A percentile compares a stretch with the other conserved stretches of the same genome.
Evolutionary conservation across 1,140 invertebrate genomes (phyloP).

Genomic region (Drosophila teissieri): DNA sequence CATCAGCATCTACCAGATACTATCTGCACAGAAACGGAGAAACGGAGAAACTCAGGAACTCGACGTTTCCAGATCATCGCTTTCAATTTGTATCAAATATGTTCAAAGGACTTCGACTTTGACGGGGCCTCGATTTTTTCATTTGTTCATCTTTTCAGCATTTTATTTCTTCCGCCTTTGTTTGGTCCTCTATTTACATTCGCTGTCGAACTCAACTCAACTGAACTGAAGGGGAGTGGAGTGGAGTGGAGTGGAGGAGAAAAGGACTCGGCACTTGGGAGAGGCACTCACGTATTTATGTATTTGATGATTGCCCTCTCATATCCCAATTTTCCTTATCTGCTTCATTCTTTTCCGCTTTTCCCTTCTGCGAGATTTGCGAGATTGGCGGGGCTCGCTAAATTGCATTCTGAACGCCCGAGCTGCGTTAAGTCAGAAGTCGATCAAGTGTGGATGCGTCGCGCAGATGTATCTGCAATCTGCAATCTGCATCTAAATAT

Average conservation of each 20-base stretch:
- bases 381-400: constrained; percentile 48
- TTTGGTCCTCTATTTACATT: constrained; percentile 33
- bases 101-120: constrained; percentile 64
- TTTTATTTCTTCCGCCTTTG: constrained; percentile 21
- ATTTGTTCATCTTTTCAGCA: constrained; percentile 4
- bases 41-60: constrained; percentile 32
- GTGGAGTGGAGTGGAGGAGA: not conserved
- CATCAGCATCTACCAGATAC: not conserved
- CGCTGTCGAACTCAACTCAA: not conserved
- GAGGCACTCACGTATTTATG: constrained; percentile 44
- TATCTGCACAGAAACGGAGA: constrained; percentile 1
- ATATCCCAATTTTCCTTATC: constrained; percentile 20
- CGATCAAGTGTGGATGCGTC: constrained; percentile 68
- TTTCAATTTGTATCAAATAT: constrained; percentile 79
- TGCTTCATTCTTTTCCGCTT: not conserved
- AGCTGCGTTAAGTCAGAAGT: constrained; percentile 74
- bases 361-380: constrained; percentile 17
- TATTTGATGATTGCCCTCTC: constrained; percentile 51
- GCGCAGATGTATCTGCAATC: constrained; percentile 14
- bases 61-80: constrained; percentile 81
- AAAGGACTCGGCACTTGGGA: constrained; percentile 37
- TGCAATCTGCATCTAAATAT: constrained; percentile 4
- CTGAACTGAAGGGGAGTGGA: no score
- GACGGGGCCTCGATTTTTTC: constrained; percentile 30
- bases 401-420: constrained; percentile 61